Evolutionary conservation across 2,888 invertebrate species (phyloP), one percentile per base, ranked within the genome.

Genomic region (Lypha dubia): DNA sequence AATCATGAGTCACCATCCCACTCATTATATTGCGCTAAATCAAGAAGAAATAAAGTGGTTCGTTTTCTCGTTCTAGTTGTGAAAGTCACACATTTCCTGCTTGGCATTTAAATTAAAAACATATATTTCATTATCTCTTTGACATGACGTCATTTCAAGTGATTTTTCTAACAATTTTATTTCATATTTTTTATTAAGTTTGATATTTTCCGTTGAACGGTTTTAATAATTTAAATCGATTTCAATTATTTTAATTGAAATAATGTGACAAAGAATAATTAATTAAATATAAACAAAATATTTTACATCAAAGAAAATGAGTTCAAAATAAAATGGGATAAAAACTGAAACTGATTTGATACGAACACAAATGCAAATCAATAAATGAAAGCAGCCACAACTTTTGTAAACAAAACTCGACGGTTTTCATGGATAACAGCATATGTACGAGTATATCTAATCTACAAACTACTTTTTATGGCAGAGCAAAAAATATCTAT

Each of bases 181-280:
- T 44, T 0, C 15, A 13, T 38, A n/a, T 38, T 11, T 28, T 28
- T 28, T 56, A 5, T 6, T 28, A n/a, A 15, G 2, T 28, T 49
- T 22, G 4, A 44, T 15, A 49, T 20, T 20, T 20, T 11, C 49
- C 49, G 49, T 20, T 4, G 7, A 20, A 20, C 11, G 7, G 1
- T 8, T 56, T 28, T n/a, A 56, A 28, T 56, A n/a, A n/a, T 9
- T 28, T 8, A 56, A 75, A 75, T 65, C 56, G 75, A 44, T 32
- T 75, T 65, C 44, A 75, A 75, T 75, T 75, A 56, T 32, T 44
- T 65, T 38, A 44, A 75, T 56, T 65, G 56, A 44, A 65, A 1
- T 53, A 38, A 63, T 74, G 51, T 63, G 53, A 44, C 51, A 28
- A 53, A n/a, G 63, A 62, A 35, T 51, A 73, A 62, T 51, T 51